Percentiles rank a stretch among this genome's conserved stretches.
These are phyloP conservation scores for Clarias laeviceps DNA, from an alignment of 2,797 vertebrate species.

Conservation along the genomic window DNA sequence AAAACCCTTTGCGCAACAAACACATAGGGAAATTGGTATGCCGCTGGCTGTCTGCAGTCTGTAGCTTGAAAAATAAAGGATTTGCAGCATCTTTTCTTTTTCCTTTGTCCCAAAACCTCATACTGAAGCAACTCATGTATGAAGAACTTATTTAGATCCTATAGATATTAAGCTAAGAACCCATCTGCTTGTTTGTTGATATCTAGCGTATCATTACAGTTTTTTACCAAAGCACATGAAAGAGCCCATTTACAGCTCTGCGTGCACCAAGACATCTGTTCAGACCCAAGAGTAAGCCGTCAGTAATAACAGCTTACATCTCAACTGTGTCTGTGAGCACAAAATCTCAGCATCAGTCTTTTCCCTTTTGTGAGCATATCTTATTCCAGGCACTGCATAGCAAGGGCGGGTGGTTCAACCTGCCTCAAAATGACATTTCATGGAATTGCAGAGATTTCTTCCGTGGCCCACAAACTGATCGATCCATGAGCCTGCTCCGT, in stretches of 20 bases:
- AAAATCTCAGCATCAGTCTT: background rate
- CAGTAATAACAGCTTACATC: conserved; percentile 7
- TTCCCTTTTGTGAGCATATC: background rate
- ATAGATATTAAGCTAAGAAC: conserved; percentile 1
- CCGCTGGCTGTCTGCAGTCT: background rate
- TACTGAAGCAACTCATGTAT: background rate
- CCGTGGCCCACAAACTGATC: background rate
- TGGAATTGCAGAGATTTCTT: background rate
- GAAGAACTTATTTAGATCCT: conserved; percentile 8
- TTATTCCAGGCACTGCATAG: background rate
- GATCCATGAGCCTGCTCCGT: background rate
- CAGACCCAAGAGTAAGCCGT: background rate
- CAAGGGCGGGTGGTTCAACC: background rate
- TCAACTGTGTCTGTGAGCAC: background rate
- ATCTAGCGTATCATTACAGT: background rate
- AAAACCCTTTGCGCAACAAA: background rate
- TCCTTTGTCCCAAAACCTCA: background rate
- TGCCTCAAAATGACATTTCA: background rate
- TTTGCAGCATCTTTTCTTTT: background rate
- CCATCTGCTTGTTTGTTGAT: conserved; percentile 5
- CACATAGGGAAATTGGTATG: background rate
- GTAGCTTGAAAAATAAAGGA: background rate
- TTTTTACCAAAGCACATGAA: conserved; percentile 6
- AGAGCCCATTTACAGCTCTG: background rate
- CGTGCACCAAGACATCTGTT: conserved; percentile 13